Evolutionary conservation across 2,797 vertebrate species (phyloP), one percentile per base, ranked within the genome.

Genomic region (Ceryle rudis): DNA sequence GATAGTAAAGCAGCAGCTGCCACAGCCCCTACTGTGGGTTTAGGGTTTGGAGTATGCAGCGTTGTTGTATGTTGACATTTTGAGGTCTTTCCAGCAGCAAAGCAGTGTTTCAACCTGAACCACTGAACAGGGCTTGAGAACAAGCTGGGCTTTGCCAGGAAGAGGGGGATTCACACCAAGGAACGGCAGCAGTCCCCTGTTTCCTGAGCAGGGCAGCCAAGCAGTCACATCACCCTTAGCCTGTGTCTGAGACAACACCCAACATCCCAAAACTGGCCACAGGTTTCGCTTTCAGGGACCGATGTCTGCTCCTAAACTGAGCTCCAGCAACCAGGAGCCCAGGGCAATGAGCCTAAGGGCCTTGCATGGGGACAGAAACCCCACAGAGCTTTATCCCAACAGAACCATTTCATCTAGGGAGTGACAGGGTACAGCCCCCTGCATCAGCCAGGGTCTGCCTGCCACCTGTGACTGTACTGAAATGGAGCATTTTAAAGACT

Each of bases 171-270:
- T 65, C 26, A 66, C 26, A 7, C 23, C 5, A 10, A 77, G 23
- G 31, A 62, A 78, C 4, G 26, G 12, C 3, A 3, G 31, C 0
- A 0, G 20, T 11, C 14, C 20, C 37, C 47, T 26, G 6, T 11
- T 54, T 42, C 46, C 37, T n/a, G 7, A n/a, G 35, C 41, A 69
- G 35, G 58, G 62, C 16, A 67, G 33, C 0, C 0, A 37, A 35
- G 19, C 8, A 79, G 20, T 22, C 51, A 70, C 3, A 2, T 15
- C 0, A 0, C 4, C 47, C 39, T 41, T 26, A 25, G 17, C 28
- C 25, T 44, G 3, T 26, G 14, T 11, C 20, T 26, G 57, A 52
- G 79, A 11, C 31, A 57, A 28, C 25, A 67, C 52, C 52, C 62
- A 71, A 79, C 21, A 67, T 16, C 31, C 14, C 42, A 22, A 70